Evolutionary conservation across 2,888 invertebrate genomes (phyloP), one percentile per base, ranked within the genome.

Genomic region (Epirrhoe tristata): DNA sequence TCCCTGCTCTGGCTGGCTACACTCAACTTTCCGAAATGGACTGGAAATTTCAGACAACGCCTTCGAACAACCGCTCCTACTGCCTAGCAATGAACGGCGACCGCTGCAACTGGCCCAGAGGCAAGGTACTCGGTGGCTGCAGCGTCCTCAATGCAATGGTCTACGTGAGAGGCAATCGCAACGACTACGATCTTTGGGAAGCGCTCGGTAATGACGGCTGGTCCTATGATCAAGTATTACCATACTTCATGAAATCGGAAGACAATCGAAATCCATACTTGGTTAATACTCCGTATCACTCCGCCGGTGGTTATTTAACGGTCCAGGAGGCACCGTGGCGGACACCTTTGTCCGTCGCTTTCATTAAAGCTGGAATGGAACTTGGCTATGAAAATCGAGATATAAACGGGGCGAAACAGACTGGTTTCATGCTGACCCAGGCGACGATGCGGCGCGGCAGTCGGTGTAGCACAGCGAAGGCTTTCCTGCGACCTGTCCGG

Each of bases 121-220:
- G 99, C 59, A 98, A 98, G 86, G 98, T 97, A 16, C 94, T 98
- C 24, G 98, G 98, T 31, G 98, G 98, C 12, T 96, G 96, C 63
- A 97, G 97, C 78, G 97, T 97, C 1, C 94, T 98, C 0, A 98
- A 98, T 85, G 97, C 97, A 12, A 98, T 98, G 98, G 95, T 98
- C 43, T 98, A 98, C 89, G 96, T 98, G 10, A 94, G 98, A 59
- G 98, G 98, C 60, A 98, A 98, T 80, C 95, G 95, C 74, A 95
- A 95, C 67, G 98, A 98, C 81, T 98, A 97, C 89, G 97, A 98
- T 83, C 94, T 95, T 31, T 98, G 98, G 98, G 97, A 96, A 43
- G 94, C 94, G 0, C 89, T 96, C 43, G 98, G 98, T 0, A 98
- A 98, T 84, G 93, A 95, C 0, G 98, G 98, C 8, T 98, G 98